phyloP scores from a whole-genome alignment of 2,888 invertebrate genomes.

The Temnothorax ravouxi region DNA sequence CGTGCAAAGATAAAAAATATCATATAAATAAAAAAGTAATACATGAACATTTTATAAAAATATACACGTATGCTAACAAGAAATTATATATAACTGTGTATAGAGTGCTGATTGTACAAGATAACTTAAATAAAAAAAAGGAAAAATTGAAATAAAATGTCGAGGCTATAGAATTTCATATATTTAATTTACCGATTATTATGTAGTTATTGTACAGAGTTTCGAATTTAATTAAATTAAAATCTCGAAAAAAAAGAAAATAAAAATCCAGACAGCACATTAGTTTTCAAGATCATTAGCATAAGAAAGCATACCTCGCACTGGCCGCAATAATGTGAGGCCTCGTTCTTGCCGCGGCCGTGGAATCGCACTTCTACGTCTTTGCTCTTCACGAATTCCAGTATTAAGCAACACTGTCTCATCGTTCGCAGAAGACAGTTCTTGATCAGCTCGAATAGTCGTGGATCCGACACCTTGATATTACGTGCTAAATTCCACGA shows the following conservation, averaged over 20 bases:
- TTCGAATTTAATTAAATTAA: background rate
- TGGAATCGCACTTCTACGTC: constrained; percentile 97
- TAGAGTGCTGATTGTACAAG: background rate
- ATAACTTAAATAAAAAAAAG: background rate
- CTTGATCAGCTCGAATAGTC: constrained; percentile 94
- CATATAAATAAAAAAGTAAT: background rate
- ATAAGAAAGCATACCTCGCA: constrained; percentile 92
- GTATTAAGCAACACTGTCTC: constrained; percentile 94
- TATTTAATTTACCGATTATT: background rate
- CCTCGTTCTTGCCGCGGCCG: constrained; percentile 97
- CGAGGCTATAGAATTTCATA: background rate
- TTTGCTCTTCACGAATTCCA: constrained; percentile 94
- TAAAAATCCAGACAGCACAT: background rate
- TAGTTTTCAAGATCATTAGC: background rate
- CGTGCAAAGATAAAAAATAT: background rate
- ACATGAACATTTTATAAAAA: background rate
- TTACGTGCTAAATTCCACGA: constrained; percentile 99
- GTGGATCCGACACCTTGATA: constrained; percentile 97
- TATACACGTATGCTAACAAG: background rate
- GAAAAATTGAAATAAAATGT: background rate
- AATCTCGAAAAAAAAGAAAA: background rate
- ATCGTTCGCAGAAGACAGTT: constrained; percentile 95
- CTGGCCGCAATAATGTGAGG: constrained; percentile 98
- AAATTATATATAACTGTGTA: background rate
- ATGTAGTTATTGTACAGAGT: background rate